Base-by-base conservation (phyloP, 1,140 invertebrate genomes). In the Leptinotarsa texana region DNA sequence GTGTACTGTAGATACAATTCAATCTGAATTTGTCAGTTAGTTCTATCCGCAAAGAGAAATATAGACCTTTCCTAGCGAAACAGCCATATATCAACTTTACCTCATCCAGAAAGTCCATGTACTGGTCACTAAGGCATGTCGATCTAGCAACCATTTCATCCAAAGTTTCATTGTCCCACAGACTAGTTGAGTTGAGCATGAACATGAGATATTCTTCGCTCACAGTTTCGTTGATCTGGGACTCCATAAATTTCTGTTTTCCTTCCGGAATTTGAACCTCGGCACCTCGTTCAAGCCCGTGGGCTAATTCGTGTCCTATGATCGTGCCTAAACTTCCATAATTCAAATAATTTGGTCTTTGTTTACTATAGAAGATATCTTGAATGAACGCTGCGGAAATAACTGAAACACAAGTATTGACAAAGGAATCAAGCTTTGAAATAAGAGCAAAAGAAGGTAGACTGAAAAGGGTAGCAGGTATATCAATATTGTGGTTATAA, bases 261-360 rank as follows among this genome's bases (percentile, higher is more conserved):
- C 15, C 65, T 6, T 67, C 65, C 24, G 65, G 17, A 67, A 33
- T 24, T n/a, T 67, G 24, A n/a, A 42, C 5, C 6, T 17, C 11
- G 47, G 33, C 17, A 24, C 18, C 3, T 49, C 27, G 24, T 8
- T 61, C 48, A 74, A 92, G 92, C 0, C 90, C 90, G 74, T 92
- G 91, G 22, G 90, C 91, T 42, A 92, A 88, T 81, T 92, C 91
- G 78, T 92, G 91, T 1, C 91, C 91, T 72, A 92, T 91, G 27
- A 92, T 89, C 22, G 89, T 89, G 27, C 91, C 91, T 27, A 92
- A 90, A 18, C 89, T 90, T 33, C 91, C 91, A 80, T 90, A 92
- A 83, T 97, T 97, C 89, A 97, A 92, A 79, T 96, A 97, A 76
- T 91, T 91, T 1, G 95, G 95, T 48, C 94, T 89, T 69, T 94